These are phyloP conservation scores for Heliconius eleuchia DNA, from an alignment of 1,140 invertebrate species.

Conservation along the genomic window DNA sequence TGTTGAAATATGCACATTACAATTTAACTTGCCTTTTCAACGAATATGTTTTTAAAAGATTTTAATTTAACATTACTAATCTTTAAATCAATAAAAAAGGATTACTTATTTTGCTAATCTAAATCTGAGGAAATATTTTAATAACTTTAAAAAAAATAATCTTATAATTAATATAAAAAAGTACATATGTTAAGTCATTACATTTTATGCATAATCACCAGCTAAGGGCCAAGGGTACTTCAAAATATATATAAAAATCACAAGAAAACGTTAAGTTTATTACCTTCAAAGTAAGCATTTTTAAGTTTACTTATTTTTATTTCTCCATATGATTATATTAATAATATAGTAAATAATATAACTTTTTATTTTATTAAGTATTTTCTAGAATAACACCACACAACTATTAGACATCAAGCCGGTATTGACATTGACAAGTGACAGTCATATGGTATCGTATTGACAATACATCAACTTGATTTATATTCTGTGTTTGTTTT, in stretches of 20 bases:
- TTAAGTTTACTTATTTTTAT: neutral
- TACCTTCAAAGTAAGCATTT: neutral
- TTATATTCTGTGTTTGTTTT: neutral
- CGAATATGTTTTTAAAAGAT: no score
- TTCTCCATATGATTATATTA: neutral
- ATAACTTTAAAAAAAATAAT: neutral
- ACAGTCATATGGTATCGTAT: neutral
- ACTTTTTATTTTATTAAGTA: neutral
- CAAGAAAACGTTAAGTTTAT: neutral
- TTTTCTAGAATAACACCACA: slow-evolving; percentile 9
- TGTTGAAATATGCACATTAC: no score
- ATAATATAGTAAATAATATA: neutral
- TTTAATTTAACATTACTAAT: no score
- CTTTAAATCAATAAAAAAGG: neutral
- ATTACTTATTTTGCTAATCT: no score
- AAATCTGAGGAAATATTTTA: no score
- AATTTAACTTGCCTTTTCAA: no score
- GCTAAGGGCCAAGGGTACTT: neutral
- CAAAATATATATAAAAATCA: neutral
- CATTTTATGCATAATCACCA: neutral
- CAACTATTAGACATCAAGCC: neutral
- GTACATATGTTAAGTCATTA: neutral
- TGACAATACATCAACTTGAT: neutral
- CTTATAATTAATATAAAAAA: neutral
- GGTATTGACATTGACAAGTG: neutral